Base-by-base conservation (phyloP, 1,140 invertebrate genomes). In the Sminthurides bifidus region DNA sequence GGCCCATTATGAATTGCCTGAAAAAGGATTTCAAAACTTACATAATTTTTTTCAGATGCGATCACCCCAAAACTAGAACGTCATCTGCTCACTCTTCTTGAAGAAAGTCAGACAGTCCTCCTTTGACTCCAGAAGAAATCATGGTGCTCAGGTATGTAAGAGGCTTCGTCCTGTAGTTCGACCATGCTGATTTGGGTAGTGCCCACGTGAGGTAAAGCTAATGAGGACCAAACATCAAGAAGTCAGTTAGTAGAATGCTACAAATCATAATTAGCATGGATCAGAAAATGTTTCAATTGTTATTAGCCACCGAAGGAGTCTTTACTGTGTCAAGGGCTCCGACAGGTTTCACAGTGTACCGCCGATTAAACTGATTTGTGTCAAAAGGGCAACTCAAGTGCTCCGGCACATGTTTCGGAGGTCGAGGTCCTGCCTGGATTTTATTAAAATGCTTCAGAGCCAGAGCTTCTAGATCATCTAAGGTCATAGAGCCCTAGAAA, bases 391-490 rank as follows among this genome's bases (percentile, higher is more conserved):
- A 15, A 19, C 29, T 29, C 21, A 27, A 23, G 15, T 24, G 14
- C 21, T 38, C 6, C 67, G 68, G 8, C 70, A 55, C 4, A 51
- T 19, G 37, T 29, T 15, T 72, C 56, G 43, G 69, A 67, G 54
- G 74, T 73, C 15, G 14, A n/a, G 10, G 29, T 14, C 19, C 24
- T 58, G 76, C 74, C 14, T 68, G 68, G 23, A 75, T 71, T 33
- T 68, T 59, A 31, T 61, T 65, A 62, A 77, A 75, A 31, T 74
- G 62, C 3, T 71, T 68, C 12, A 67, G 60, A 2, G 76, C 73
- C 68, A 72, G 69, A 19, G 72, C 65, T 52, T 71, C 69, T 35
- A 79, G 56, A 14, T 71, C 24, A 21, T 48, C 44, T 21, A 48
- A 19, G 4, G 44, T 10, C 21, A 43, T n/a, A 6, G 12, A 10